phyloP scores from a whole-genome alignment of 92 coral and sea anemone genomes.

The Muricea muricata region DNA sequence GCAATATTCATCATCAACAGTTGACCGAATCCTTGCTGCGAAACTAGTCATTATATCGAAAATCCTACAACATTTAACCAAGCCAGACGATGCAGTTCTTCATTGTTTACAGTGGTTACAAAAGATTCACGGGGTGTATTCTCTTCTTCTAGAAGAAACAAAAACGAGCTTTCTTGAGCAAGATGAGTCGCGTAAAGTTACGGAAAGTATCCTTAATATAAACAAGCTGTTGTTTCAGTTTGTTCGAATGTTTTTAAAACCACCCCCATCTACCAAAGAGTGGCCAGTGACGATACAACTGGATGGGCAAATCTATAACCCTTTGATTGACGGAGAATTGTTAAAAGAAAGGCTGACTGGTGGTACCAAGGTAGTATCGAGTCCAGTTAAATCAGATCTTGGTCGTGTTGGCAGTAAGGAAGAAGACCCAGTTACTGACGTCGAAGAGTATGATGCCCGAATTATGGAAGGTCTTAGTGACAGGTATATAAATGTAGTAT shows the following conservation, averaged over 20 bases:
- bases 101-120: background rate
- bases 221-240: background rate
- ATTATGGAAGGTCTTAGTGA: too few relatives aligned
- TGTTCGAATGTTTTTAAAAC: background rate
- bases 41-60: background rate
- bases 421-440: too few relatives aligned
- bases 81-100: background rate
- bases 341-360: background rate
- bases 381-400: background rate
- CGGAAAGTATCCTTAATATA: background rate
- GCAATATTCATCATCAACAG: background rate
- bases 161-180: background rate
- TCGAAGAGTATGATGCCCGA: too few relatives aligned
- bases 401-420: too few relatives aligned
- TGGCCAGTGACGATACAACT: background rate
- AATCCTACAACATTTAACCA: background rate
- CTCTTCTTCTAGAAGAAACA: background rate
- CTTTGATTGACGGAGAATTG: background rate
- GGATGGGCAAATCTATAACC: background rate
- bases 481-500: too few relatives aligned
- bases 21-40: background rate
- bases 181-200: background rate
- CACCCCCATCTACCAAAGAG: background rate
- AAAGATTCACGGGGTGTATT: background rate
- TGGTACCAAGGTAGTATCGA: background rate